Evolutionary conservation across 2,797 vertebrate genomes (phyloP).

Genomic region (Pangasius krempfi): DNA sequence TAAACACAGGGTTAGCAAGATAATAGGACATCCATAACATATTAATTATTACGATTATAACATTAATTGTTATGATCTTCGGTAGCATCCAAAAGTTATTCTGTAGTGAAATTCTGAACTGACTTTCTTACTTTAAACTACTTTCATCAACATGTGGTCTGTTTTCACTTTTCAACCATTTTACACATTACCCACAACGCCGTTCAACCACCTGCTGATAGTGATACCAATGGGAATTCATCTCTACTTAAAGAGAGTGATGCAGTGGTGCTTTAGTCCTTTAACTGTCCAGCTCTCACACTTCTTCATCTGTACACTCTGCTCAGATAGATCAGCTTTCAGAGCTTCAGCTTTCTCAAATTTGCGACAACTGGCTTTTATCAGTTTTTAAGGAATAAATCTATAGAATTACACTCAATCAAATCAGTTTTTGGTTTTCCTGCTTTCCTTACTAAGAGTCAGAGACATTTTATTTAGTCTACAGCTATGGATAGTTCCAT

Average conservation of each 20-base stretch:
- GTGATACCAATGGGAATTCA: background rate
- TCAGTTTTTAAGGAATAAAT: background rate
- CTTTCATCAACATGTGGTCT: background rate
- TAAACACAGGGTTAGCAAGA: background rate
- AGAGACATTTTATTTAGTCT: background rate
- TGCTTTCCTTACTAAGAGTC: background rate
- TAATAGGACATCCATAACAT: background rate
- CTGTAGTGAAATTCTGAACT: background rate
- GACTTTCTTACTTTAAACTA: background rate
- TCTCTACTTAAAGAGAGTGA: background rate
- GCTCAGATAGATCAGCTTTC: background rate
- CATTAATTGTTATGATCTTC: background rate
- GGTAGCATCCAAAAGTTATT: background rate
- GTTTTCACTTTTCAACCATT: background rate
- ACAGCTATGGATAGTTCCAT: background rate
- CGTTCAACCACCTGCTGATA: background rate
- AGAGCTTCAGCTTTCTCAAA: background rate
- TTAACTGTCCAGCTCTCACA: background rate
- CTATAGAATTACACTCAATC: background rate
- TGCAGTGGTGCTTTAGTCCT: background rate
- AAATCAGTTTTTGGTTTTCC: background rate
- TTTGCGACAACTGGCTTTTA: background rate
- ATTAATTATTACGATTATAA: too few relatives aligned
- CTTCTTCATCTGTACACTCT: background rate
- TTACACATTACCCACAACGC: background rate